Conservation (phyloP, 2,797 vertebrate species). For the Ctenochaetus hawaiiensis region DNA sequence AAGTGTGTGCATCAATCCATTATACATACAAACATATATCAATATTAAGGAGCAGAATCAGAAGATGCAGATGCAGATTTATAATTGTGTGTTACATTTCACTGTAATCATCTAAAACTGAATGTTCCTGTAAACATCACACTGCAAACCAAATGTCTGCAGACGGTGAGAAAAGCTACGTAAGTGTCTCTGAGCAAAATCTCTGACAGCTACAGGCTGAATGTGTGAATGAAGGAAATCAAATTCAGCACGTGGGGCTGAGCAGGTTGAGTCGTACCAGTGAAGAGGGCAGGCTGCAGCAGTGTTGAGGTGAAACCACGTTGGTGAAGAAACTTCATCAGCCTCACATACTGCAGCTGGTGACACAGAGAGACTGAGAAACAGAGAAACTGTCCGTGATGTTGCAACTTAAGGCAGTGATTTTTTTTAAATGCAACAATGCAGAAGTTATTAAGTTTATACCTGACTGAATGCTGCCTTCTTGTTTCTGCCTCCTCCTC, state of each 20-base stretch:
- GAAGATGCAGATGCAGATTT: neutral
- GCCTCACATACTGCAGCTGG: slow-evolving; percentile 85
- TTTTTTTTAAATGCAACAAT: too few relatives aligned
- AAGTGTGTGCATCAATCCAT: neutral
- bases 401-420: too few relatives aligned
- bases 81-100: too few relatives aligned
- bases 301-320: slow-evolving; percentile 86
- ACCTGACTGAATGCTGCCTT: slow-evolving; percentile 52
- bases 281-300: slow-evolving; percentile 88
- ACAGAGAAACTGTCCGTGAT: neutral
- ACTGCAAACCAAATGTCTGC: neutral
- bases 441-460: neutral
- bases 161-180: neutral
- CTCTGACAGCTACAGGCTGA: too few relatives aligned
- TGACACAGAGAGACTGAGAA: slow-evolving; percentile 86
- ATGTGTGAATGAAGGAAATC: neutral
- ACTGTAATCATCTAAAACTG: too few relatives aligned
- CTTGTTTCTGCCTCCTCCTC: slow-evolving; percentile 65
- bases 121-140: too few relatives aligned
- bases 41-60: neutral
- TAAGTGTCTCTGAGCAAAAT: too few relatives aligned
- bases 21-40: neutral
- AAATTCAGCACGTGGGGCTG: neutral
- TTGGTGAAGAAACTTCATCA: slow-evolving; percentile 90
- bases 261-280: slow-evolving; percentile 75